Evolutionary conservation across 2,888 invertebrate species (phyloP).

Genomic region (Rhorus exstirpatorius): DNA sequence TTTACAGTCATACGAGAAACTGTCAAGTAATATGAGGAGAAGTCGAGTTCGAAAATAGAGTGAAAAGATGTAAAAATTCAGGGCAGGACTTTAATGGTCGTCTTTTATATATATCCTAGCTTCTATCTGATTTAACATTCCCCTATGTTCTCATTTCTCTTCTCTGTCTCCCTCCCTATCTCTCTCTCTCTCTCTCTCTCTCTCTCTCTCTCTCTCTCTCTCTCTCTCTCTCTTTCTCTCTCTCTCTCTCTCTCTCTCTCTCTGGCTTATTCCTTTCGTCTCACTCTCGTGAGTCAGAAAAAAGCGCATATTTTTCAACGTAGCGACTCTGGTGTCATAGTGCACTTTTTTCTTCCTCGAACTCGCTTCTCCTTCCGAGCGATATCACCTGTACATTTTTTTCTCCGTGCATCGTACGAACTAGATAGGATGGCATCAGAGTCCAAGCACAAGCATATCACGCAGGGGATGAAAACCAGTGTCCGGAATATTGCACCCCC

Average conservation of each 20-base stretch:
- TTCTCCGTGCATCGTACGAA: constrained; percentile 19
- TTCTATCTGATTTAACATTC: constrained; percentile 11
- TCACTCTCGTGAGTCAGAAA: constrained; percentile 24
- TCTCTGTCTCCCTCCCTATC: not conserved
- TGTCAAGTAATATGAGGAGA: constrained; percentile 17
- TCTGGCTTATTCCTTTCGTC: constrained; percentile 7
- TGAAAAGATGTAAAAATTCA: constrained; percentile 42
- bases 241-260: constrained; percentile 5
- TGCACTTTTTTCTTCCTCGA: constrained; percentile 24
- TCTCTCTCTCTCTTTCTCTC: not conserved
- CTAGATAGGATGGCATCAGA: not conserved
- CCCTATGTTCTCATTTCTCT: not conserved
- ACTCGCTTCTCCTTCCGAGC: constrained; percentile 7
- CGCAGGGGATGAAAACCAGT: constrained; percentile 56
- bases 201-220: not conserved
- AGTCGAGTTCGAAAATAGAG: too few species aligned
- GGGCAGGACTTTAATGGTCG: constrained; percentile 53
- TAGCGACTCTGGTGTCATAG: constrained; percentile 31
- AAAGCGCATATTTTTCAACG: constrained; percentile 34
- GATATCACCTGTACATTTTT: constrained; percentile 65
- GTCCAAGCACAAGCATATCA: constrained; percentile 38
- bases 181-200: constrained; percentile 16
- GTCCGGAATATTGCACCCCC: constrained; percentile 42
- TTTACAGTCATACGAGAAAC: too few species aligned
- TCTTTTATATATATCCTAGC: constrained; percentile 1